Conservation (phyloP, 2,888 invertebrate species). For the Odontothrips loti region DNA sequence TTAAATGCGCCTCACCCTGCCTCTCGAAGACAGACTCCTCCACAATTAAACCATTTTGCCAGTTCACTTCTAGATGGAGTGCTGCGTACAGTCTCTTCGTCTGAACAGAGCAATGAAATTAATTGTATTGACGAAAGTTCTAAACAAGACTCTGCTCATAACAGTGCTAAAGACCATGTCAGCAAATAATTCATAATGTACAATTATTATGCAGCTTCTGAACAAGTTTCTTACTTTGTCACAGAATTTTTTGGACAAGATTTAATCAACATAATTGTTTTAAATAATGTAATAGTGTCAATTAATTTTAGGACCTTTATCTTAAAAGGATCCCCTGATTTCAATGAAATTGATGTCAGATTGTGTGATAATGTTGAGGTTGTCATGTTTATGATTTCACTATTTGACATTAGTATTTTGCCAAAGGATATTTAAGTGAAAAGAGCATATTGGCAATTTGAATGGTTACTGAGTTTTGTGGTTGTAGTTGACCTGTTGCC, state of each 20-base stretch:
- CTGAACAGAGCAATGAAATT: background rate
- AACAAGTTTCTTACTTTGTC: background rate
- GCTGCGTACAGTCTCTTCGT: slow-evolving; percentile 35
- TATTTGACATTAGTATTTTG: too few species aligned
- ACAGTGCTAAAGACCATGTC: background rate
- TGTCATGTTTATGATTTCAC: too few species aligned
- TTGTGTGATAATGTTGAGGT: too few species aligned
- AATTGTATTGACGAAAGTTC: background rate
- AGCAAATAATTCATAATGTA: background rate
- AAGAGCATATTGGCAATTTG: too few species aligned
- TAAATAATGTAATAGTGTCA: background rate
- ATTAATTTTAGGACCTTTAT: too few species aligned
- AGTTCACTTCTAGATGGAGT: slow-evolving; percentile 37
- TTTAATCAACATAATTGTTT: background rate
- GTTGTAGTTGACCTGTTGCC: too few species aligned
- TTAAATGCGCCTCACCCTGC: background rate
- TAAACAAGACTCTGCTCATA: background rate
- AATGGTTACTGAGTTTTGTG: too few species aligned
- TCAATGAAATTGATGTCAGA: too few species aligned
- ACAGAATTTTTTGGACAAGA: background rate
- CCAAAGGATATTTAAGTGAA: too few species aligned
- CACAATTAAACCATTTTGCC: slow-evolving; percentile 36
- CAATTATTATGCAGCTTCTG: background rate
- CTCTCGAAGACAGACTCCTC: slow-evolving; percentile 29
- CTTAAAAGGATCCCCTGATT: too few species aligned